Conservation (phyloP, 2,888 invertebrate species). For the Scrobipalpa atriplicella region DNA sequence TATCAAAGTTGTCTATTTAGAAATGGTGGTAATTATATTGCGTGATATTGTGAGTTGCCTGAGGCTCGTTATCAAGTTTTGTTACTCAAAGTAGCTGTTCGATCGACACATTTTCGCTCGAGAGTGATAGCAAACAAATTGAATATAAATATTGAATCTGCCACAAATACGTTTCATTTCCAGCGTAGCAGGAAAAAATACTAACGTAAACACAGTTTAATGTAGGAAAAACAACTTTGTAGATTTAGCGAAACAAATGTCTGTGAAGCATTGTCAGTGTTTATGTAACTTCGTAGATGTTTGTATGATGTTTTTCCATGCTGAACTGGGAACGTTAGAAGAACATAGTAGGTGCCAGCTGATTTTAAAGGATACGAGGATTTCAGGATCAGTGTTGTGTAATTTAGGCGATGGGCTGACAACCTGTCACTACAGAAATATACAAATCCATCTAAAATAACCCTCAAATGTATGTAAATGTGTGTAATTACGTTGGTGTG, state of each 20-base stretch:
- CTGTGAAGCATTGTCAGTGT: background rate
- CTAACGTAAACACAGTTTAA: background rate
- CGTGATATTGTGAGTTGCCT: background rate
- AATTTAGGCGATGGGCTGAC: too few relatives aligned
- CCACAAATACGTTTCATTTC: conserved; percentile 4
- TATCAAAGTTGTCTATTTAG: too few relatives aligned
- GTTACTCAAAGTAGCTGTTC: background rate
- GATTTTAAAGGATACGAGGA: too few relatives aligned
- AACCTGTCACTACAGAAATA: too few relatives aligned
- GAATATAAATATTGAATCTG: conserved; percentile 3
- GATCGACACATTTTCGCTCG: background rate
- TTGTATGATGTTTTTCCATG: too few relatives aligned
- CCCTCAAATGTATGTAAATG: too few relatives aligned
- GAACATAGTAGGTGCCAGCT: too few relatives aligned
- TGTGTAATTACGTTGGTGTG: too few relatives aligned
- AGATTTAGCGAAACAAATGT: background rate
- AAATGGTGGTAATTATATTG: too few relatives aligned
- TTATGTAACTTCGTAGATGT: background rate
- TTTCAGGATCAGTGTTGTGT: too few relatives aligned
- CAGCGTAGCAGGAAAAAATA: conserved; percentile 1
- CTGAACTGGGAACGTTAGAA: too few relatives aligned
- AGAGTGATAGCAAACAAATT: conserved; percentile 9
- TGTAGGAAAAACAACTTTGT: background rate
- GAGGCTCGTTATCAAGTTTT: background rate
- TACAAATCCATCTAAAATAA: too few relatives aligned